A percentile compares a stretch with the other conserved stretches of the same genome.
These are phyloP conservation scores for Aix galericulata DNA, from an alignment of 2,113 vertebrate species.

Conservation along the genomic window DNA sequence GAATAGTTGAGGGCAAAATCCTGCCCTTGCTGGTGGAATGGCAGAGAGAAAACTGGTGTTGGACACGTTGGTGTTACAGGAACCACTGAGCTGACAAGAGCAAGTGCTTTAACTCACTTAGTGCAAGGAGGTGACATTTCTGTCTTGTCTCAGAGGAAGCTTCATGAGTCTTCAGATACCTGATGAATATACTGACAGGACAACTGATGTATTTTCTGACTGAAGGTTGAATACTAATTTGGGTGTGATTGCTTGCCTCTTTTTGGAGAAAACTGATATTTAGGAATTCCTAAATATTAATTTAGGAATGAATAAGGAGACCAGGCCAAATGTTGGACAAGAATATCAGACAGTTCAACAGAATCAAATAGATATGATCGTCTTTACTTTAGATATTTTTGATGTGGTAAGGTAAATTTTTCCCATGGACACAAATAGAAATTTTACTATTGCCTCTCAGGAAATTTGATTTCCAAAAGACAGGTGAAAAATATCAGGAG, in stretches of 20 bases:
- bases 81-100: not conserved
- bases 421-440: not conserved
- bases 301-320: not conserved
- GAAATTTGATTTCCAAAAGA: not conserved
- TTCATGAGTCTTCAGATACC: not conserved
- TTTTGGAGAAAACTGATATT: not conserved
- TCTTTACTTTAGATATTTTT: not conserved
- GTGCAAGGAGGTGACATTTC: not conserved
- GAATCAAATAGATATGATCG: not conserved
- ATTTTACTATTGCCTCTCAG: not conserved
- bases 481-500: not conserved
- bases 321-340: not conserved
- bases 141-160: not conserved
- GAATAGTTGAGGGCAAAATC: slow-evolving; percentile 71
- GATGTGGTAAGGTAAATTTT: not conserved
- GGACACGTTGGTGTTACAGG: accelerated
- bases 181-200: not conserved
- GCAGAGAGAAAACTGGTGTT: not conserved
- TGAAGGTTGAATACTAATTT: not conserved
- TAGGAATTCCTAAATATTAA: not conserved
- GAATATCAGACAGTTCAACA: not conserved
- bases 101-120: not conserved
- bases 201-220: not conserved
- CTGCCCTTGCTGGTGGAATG: slow-evolving; percentile 9
- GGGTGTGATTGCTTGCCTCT: not conserved